phyloP scores from a whole-genome alignment of 2,113 vertebrate species.

The Microcebus ravelobensis region DNA sequence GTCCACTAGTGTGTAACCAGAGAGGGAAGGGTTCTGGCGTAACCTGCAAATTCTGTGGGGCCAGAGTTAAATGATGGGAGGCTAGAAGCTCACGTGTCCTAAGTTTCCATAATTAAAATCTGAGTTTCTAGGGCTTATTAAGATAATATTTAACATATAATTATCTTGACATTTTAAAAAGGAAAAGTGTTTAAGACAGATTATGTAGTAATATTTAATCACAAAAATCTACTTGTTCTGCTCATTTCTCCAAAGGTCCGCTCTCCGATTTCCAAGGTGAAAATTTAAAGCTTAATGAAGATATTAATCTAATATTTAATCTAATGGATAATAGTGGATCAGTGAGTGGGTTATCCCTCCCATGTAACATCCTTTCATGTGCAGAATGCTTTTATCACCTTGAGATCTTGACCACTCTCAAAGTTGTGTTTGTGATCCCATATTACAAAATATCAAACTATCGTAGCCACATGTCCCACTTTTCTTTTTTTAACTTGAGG shows the following conservation, averaged over 20 bases:
- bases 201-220: slow-evolving; percentile 76
- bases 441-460: not conserved
- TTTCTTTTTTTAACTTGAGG: not conserved
- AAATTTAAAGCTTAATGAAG: slow-evolving; percentile 58
- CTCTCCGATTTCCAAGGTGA: slow-evolving; percentile 68
- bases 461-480: not conserved
- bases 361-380: not conserved
- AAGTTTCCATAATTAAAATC: slow-evolving; percentile 68
- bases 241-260: slow-evolving; percentile 66
- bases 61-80: slow-evolving; percentile 9
- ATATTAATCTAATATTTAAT: slow-evolving; percentile 48
- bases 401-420: not conserved
- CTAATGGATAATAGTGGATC: slow-evolving; percentile 39
- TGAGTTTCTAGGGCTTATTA: slow-evolving; percentile 73
- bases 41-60: slow-evolving; percentile 13
- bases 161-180: slow-evolving; percentile 80
- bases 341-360: not conserved
- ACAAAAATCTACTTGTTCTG: slow-evolving; percentile 58
- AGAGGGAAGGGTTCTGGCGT: slow-evolving; percentile 33
- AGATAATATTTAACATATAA: slow-evolving; percentile 75
- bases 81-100: not conserved
- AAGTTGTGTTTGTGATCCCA: not conserved
- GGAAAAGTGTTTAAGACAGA: slow-evolving; percentile 72
- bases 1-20: slow-evolving; percentile 70
- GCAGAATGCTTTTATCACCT: not conserved